Percentiles rank a stretch among this genome's conserved stretches.
Conservation (phyloP, 1,140 invertebrate genomes). For the Cydia fagiglandana region DNA sequence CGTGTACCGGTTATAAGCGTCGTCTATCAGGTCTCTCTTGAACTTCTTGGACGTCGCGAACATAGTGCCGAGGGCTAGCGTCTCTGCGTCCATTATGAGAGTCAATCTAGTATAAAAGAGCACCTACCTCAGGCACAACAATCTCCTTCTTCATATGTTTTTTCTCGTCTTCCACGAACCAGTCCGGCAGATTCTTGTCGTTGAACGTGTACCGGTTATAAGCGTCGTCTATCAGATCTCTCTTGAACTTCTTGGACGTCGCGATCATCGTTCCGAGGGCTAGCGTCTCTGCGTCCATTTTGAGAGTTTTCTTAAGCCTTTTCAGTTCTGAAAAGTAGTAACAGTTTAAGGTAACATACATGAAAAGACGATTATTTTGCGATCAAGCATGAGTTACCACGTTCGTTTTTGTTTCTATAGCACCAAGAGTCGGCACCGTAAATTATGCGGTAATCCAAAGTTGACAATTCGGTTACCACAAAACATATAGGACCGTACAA, state of each 20-base stretch:
- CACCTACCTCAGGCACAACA: slow-evolving; percentile 86
- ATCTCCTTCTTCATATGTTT: slow-evolving; percentile 91
- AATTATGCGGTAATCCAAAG: too few species aligned
- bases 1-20: slow-evolving; percentile 94
- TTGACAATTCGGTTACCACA: too few species aligned
- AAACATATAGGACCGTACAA: too few species aligned
- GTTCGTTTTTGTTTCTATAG: too few species aligned
- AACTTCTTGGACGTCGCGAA: slow-evolving; percentile 92
- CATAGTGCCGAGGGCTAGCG: slow-evolving; percentile 92
- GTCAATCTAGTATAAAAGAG: slow-evolving; percentile 54
- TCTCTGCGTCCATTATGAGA: slow-evolving; percentile 90
- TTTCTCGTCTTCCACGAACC: slow-evolving; percentile 97
- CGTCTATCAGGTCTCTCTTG: slow-evolving; percentile 91
- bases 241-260: slow-evolving; percentile 90
- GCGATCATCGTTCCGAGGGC: slow-evolving; percentile 92
- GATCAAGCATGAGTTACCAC: too few species aligned
- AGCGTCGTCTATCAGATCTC: slow-evolving; percentile 91
- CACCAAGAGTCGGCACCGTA: too few species aligned
- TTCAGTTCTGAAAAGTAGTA: slow-evolving; percentile 62
- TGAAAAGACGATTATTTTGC: too few species aligned
- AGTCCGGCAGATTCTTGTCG: slow-evolving; percentile 95
- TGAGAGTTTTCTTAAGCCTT: slow-evolving; percentile 82
- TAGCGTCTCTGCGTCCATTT: slow-evolving; percentile 91
- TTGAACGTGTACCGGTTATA: slow-evolving; percentile 96
- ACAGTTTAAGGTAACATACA: too few species aligned